phyloP scores from a whole-genome alignment of 2,888 invertebrate genomes.

The Agonum fuliginosum region DNA sequence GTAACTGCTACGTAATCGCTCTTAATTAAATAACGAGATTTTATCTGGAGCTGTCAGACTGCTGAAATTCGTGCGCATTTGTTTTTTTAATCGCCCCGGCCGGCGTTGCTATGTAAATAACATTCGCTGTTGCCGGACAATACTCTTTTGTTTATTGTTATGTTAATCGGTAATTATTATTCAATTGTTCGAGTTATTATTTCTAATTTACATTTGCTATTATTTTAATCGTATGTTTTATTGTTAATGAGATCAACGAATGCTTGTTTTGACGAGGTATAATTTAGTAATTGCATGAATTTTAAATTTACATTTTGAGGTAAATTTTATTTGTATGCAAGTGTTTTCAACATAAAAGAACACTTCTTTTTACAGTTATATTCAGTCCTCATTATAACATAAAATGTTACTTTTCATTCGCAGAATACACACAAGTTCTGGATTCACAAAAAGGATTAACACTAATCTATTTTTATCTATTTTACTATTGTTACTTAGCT shows the following conservation, averaged over 20 bases:
- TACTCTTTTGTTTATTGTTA: constrained; percentile 54
- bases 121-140: constrained; percentile 31
- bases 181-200: constrained; percentile 33
- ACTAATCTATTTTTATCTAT: too few relatives aligned
- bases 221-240: constrained; percentile 30
- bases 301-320: constrained; percentile 1
- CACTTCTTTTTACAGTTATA: not conserved
- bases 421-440: too few relatives aligned
- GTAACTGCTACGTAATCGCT: constrained; percentile 52
- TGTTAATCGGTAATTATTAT: constrained; percentile 52
- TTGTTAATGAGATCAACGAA: constrained; percentile 14
- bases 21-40: constrained; percentile 59
- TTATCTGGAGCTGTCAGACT: constrained; percentile 49
- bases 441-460: too few relatives aligned
- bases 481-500: too few relatives aligned
- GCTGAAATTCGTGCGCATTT: constrained; percentile 34
- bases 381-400: constrained; percentile 2
- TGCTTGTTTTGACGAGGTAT: constrained; percentile 11
- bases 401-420: constrained; percentile 17
- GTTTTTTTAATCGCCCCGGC: constrained; percentile 45
- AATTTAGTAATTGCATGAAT: constrained; percentile 20
- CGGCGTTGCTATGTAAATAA: constrained; percentile 38
- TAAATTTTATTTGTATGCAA: constrained; percentile 14
- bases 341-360: constrained; percentile 7
- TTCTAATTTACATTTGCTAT: constrained; percentile 40